Evolutionary conservation across 1,140 invertebrate species (phyloP).

Genomic region (Cotesia vestalis): DNA sequence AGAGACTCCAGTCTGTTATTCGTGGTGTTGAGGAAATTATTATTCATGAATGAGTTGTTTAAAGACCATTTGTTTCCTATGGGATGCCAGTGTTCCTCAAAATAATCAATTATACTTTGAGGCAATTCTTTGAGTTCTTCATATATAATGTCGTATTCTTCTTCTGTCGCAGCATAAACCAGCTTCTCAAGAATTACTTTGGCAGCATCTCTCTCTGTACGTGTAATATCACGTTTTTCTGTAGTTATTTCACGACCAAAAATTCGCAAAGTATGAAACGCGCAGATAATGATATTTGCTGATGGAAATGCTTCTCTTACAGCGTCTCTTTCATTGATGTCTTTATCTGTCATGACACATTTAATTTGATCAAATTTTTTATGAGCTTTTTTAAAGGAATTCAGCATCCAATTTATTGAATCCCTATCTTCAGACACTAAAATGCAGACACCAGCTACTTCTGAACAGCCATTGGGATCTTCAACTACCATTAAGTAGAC

Average conservation of each 20-base stretch:
- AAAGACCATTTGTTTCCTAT: slow-evolving; percentile 30
- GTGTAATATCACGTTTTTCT: slow-evolving; percentile 28
- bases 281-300: slow-evolving; percentile 29
- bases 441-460: slow-evolving; percentile 28
- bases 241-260: slow-evolving; percentile 34
- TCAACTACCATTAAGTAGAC: slow-evolving; percentile 33
- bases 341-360: slow-evolving; percentile 35
- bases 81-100: slow-evolving; percentile 26
- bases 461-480: slow-evolving; percentile 22
- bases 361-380: slow-evolving; percentile 9
- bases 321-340: slow-evolving; percentile 27
- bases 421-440: slow-evolving; percentile 25
- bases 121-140: slow-evolving; percentile 18
- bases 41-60: slow-evolving; percentile 14
- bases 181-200: slow-evolving; percentile 28
- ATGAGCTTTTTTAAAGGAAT: slow-evolving; percentile 32
- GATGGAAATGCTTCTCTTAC: slow-evolving; percentile 28
- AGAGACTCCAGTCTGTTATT: slow-evolving; percentile 32
- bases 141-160: slow-evolving; percentile 24
- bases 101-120: slow-evolving; percentile 25
- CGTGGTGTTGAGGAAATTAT: slow-evolving; percentile 30
- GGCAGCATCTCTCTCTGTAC: slow-evolving; percentile 19
- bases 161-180: slow-evolving; percentile 28
- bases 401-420: slow-evolving; percentile 29
- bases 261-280: slow-evolving; percentile 26